Base-by-base conservation (phyloP, 1,140 invertebrate species). In the Drosophila repletoides region DNA sequence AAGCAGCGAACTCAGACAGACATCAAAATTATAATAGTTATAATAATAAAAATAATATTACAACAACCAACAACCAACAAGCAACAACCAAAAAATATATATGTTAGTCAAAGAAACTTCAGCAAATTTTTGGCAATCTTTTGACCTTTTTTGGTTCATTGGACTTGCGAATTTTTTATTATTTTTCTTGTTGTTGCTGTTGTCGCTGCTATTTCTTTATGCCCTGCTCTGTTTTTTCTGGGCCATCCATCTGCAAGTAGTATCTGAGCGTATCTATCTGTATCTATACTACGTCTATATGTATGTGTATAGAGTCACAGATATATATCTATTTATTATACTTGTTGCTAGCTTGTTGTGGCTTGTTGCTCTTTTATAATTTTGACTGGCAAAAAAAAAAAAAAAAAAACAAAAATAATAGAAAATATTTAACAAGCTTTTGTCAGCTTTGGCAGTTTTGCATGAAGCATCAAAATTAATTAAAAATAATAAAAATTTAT, bases 131-230 rank as follows among this genome's bases (percentile, higher is more conserved):
- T 68, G 19, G 55, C 68, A 68, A 70, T 31, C 48, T 66, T 68
- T 83, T 81, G 72, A 81, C 77, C 77, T 83, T 73, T 74, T 83
- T 69, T 81, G 64, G 76, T 81, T 81, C 76, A 83, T 69, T 83
- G 76, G 63, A 81, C 76, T 83, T 51, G 29, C 12, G 2, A 24
- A 36, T 22, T 28, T 33, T 48, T 22, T 5, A 59, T 31, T 34
- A 29, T 14, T 36, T 15, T 29, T 53, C 17, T 28, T 41, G 43
- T 24, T 28, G 28, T 43, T 45, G 40, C 48, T 34, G 31, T 53
- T 15, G 9, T 14, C 33, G 14, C 45, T 34, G 46, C 40, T 29
- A 14, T 22, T 52, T 19, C 7, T 40, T 41, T 40, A 5, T 21
- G 45, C n/a, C 49, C 7, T 53, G 59, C 28, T 45, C 28, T 49